phyloP scores from a whole-genome alignment of 2,113 vertebrate genomes.

The Corythaeola cristata region DNA sequence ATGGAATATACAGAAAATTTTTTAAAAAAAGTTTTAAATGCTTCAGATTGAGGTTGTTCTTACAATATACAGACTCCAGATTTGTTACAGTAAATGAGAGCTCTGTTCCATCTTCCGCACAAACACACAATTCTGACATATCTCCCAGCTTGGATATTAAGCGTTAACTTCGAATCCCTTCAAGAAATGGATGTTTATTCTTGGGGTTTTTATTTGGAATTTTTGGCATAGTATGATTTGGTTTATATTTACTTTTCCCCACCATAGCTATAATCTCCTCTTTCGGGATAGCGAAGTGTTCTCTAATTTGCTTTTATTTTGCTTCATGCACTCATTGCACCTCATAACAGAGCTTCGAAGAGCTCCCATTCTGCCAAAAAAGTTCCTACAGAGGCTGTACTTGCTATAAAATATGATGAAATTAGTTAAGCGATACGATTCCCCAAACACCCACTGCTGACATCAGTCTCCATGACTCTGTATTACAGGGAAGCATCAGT shows the following conservation, averaged over 20 bases:
- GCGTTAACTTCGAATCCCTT: slow-evolving; percentile 58
- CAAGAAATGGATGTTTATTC: slow-evolving; percentile 39
- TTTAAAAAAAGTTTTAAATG: not conserved
- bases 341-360: slow-evolving; percentile 18
- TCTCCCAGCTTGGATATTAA: slow-evolving; percentile 41
- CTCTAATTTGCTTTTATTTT: slow-evolving; percentile 66
- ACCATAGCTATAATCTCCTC: slow-evolving; percentile 31
- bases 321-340: slow-evolving; percentile 10
- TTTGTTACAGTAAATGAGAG: not conserved
- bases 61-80: not conserved
- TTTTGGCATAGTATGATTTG: slow-evolving; percentile 42
- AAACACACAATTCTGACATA: slow-evolving; percentile 10
- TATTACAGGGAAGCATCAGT: slow-evolving; percentile 38
- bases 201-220: not conserved
- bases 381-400: slow-evolving; percentile 37
- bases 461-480: slow-evolving; percentile 34
- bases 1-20: not conserved
- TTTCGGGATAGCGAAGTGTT: slow-evolving; percentile 42
- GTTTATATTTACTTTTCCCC: slow-evolving; percentile 54
- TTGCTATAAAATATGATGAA: slow-evolving; percentile 60
- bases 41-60: not conserved
- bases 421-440: slow-evolving; percentile 57
- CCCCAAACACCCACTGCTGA: slow-evolving; percentile 22
- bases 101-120: slow-evolving; percentile 34
- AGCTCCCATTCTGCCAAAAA: slow-evolving; percentile 42